These are phyloP conservation scores for Peribatodes rhomboidaria DNA, from an alignment of 2,888 invertebrate species.

Conservation along the genomic window DNA sequence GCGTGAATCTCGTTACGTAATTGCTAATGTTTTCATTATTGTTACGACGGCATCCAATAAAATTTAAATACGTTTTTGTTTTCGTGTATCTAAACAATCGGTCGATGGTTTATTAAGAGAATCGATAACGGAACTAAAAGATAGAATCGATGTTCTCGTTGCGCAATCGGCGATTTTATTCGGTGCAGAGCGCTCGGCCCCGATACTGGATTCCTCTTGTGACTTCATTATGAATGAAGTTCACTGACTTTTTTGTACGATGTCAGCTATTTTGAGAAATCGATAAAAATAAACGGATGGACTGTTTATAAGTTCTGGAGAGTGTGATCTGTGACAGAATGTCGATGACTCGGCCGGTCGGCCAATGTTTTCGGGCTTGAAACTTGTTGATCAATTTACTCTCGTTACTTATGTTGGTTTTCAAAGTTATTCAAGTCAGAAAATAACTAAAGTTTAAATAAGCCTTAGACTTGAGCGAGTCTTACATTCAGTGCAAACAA, in stretches of 20 bases:
- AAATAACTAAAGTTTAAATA: too few species aligned
- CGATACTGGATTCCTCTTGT: conserved; percentile 64
- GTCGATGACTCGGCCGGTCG: conserved; percentile 24
- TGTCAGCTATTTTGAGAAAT: conserved; percentile 53
- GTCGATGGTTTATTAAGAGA: conserved; percentile 65
- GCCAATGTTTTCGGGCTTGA: neutral
- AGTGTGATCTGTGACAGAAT: conserved; percentile 35
- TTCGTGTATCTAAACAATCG: conserved; percentile 57
- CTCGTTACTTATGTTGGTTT: too few species aligned
- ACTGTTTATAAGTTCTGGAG: conserved; percentile 41
- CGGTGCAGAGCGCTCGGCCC: conserved; percentile 67
- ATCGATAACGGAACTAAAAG: conserved; percentile 71
- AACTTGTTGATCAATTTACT: conserved; percentile 21
- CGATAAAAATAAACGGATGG: conserved; percentile 45
- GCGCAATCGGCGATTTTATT: conserved; percentile 74
- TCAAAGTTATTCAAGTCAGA: too few species aligned
- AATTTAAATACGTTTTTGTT: conserved; percentile 57
- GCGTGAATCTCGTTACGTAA: conserved; percentile 60
- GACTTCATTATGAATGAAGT: conserved; percentile 64
- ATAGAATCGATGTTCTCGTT: conserved; percentile 68
- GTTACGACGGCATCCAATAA: conserved; percentile 44
- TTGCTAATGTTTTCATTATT: conserved; percentile 57
- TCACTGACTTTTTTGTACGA: conserved; percentile 62
- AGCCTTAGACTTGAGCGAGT: too few species aligned
- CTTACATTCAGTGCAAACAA: too few species aligned